phyloP scores from a whole-genome alignment of 2,888 invertebrate genomes.

The Agrenia bidenticulata region DNA sequence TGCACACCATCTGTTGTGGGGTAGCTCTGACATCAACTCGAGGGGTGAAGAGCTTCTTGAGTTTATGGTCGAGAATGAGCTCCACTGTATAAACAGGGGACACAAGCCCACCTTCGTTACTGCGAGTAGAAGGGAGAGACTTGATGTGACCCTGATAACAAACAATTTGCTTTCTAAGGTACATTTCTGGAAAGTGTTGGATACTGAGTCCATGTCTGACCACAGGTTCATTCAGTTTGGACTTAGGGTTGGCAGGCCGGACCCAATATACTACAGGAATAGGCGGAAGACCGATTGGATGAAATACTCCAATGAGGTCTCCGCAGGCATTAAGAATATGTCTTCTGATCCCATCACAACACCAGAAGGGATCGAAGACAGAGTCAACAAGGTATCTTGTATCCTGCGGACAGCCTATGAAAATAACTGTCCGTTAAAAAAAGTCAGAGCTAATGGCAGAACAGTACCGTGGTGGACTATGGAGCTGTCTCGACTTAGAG shows the following conservation, averaged over 20 bases:
- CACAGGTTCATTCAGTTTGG: slow-evolving; percentile 7
- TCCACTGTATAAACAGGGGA: not conserved
- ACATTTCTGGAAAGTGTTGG: not conserved
- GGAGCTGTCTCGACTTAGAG: not conserved
- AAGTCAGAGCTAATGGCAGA: not conserved
- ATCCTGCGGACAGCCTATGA: not conserved
- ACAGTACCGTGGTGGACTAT: not conserved
- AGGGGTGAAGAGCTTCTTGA: not conserved
- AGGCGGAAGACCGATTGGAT: slow-evolving; percentile 26
- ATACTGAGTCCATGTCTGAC: not conserved
- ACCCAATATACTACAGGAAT: slow-evolving; percentile 8
- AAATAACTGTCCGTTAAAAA: not conserved
- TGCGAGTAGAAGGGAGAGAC: not conserved
- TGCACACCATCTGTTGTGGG: slow-evolving; percentile 12
- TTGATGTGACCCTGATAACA: not conserved
- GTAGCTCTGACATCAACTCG: slow-evolving; percentile 1
- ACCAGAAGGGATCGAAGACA: not conserved
- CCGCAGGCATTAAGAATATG: not conserved
- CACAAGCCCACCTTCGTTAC: slow-evolving; percentile 5
- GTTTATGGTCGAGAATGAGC: not conserved
- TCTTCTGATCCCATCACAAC: not conserved
- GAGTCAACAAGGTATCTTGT: not conserved
- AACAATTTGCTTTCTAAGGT: not conserved
- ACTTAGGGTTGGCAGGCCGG: too few relatives aligned
- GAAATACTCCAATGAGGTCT: not conserved